phyloP scores from a whole-genome alignment of 2,888 invertebrate species.

The Poecilobothrus nobilitatus region DNA sequence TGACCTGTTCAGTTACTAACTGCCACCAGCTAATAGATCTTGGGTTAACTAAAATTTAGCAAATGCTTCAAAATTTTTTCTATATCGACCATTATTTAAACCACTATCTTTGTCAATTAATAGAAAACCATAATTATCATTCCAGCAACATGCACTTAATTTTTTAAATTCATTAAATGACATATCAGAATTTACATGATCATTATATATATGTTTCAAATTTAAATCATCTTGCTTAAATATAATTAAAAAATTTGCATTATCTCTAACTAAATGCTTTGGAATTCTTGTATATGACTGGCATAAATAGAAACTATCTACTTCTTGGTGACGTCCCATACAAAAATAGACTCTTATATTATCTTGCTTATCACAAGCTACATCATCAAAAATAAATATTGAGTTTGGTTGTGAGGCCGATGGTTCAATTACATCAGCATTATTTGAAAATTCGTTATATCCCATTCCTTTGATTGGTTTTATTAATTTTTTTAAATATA shows the following conservation, averaged over 20 bases:
- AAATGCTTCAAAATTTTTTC: slow-evolving; percentile 29
- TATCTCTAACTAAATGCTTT: slow-evolving; percentile 34
- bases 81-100: slow-evolving; percentile 29
- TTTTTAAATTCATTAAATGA: slow-evolving; percentile 28
- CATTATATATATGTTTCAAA: slow-evolving; percentile 28
- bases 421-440: slow-evolving; percentile 17
- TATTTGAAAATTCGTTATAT: slow-evolving; percentile 17
- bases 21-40: background rate
- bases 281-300: slow-evolving; percentile 33
- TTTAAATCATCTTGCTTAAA: slow-evolving; percentile 36
- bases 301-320: slow-evolving; percentile 33
- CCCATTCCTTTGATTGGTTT: slow-evolving; percentile 16
- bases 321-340: slow-evolving; percentile 31
- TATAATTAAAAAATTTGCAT: slow-evolving; percentile 33
- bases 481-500: slow-evolving; percentile 19
- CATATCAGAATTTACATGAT: slow-evolving; percentile 25
- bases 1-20: background rate
- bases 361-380: slow-evolving; percentile 33
- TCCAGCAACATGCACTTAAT: slow-evolving; percentile 33
- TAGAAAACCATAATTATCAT: slow-evolving; percentile 28
- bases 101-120: slow-evolving; percentile 29
- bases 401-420: slow-evolving; percentile 28
- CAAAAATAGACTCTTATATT: slow-evolving; percentile 29
- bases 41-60: background rate
- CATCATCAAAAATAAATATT: slow-evolving; percentile 39